Percentiles rank a stretch among this genome's conserved stretches.
Conservation (phyloP, 2,888 invertebrate species). For the Diarsia dahlii region DNA sequence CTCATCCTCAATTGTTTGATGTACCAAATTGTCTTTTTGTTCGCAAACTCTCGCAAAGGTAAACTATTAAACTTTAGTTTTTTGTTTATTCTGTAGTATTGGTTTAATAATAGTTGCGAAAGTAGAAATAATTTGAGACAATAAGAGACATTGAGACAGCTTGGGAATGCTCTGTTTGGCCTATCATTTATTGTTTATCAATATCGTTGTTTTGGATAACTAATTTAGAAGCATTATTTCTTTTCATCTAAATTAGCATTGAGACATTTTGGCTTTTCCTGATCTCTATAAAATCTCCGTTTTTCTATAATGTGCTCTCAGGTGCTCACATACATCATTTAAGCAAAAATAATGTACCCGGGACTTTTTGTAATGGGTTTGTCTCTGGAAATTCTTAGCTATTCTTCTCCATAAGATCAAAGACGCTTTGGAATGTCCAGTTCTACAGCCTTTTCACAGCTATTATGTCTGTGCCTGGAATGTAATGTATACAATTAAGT, state of each 20-base stretch:
- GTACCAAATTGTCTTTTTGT: constrained; percentile 56
- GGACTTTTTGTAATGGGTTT: not conserved
- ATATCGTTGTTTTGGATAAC: not conserved
- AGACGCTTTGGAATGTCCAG: not conserved
- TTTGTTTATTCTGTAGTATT: constrained; percentile 36
- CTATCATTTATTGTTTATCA: not conserved
- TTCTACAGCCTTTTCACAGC: not conserved
- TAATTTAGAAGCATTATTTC: not conserved
- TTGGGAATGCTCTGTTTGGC: not conserved
- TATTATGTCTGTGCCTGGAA: not conserved
- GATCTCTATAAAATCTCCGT: not conserved
- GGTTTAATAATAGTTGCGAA: not conserved
- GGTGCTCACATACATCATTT: not conserved
- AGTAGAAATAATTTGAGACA: not conserved
- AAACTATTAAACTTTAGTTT: constrained; percentile 40
- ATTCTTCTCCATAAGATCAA: not conserved
- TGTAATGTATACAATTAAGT: not conserved
- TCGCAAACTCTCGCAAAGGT: constrained; percentile 47
- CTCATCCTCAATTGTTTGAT: constrained; percentile 51
- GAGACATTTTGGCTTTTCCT: not conserved
- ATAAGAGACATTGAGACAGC: not conserved
- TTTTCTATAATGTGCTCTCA: not conserved
- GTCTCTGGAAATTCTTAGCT: not conserved
- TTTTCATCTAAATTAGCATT: not conserved
- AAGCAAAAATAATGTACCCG: not conserved